A percentile compares a stretch with the other conserved stretches of the same genome.
phyloP scores from a whole-genome alignment of 92 coral and sea anemone genomes.

The Scolanthus callimorphus region DNA sequence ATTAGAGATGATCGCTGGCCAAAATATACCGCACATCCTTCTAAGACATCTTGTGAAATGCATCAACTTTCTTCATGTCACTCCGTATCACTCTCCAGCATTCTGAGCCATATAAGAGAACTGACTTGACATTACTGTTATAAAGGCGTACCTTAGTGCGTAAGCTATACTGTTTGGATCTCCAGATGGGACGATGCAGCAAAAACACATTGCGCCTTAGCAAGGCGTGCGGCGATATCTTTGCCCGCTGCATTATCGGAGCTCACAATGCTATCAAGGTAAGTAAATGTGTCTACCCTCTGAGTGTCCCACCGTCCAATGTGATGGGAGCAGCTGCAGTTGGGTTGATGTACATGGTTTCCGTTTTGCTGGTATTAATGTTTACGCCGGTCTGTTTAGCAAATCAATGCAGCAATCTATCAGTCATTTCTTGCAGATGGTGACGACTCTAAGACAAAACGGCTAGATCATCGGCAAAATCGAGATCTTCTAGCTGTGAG shows the following conservation, averaged over 20 bases:
- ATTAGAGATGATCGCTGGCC: constrained; percentile 9
- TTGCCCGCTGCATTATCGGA: constrained; percentile 9
- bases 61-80: constrained; percentile 6
- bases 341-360: not conserved
- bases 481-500: constrained; percentile 11
- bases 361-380: constrained; percentile 1
- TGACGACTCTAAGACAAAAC: not conserved
- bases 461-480: constrained; percentile 3
- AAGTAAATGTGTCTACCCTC: not conserved
- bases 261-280: constrained; percentile 17
- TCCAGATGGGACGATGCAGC: constrained; percentile 18
- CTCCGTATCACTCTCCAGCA: constrained; percentile 5
- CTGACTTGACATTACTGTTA: constrained; percentile 25
- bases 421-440: constrained; percentile 10
- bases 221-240: constrained; percentile 17
- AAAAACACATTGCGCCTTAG: constrained; percentile 8
- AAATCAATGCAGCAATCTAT: not conserved
- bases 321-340: constrained; percentile 1
- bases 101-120: constrained; percentile 14
- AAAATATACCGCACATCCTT: constrained; percentile 2
- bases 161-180: constrained; percentile 21
- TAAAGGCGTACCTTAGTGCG: constrained; percentile 15
- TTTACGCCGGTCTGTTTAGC: constrained; percentile 3
- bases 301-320: not conserved
- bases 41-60: constrained; percentile 11